Conservation (phyloP, 2,113 vertebrate species). For the Elephas maximus region DNA sequence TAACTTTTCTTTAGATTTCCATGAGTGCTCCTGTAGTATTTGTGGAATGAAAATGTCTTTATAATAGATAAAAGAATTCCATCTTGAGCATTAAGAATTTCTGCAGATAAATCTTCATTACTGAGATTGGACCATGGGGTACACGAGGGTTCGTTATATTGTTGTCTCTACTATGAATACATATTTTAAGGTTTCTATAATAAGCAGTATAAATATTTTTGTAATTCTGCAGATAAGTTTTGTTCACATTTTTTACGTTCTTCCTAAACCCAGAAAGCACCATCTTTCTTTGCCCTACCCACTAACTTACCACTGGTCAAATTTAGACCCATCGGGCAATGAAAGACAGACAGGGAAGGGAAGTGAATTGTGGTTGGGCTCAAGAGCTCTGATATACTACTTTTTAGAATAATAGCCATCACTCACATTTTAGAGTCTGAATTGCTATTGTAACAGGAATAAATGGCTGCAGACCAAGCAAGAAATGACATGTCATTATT, state of each 20-base stretch:
- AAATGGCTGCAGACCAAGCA: background rate
- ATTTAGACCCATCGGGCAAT: background rate
- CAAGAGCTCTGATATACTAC: background rate
- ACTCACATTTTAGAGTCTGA: background rate
- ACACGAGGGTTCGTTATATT: background rate
- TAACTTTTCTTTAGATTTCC: conserved; percentile 43
- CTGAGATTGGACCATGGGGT: background rate
- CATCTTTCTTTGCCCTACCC: background rate
- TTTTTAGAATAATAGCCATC: background rate
- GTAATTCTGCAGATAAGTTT: background rate
- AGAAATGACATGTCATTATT: background rate
- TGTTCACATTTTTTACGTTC: conserved; percentile 18
- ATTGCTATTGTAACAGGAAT: background rate
- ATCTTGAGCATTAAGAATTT: conserved; percentile 50
- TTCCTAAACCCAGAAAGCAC: background rate
- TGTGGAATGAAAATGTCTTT: background rate
- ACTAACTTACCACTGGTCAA: background rate
- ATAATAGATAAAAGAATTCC: background rate
- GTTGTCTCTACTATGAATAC: background rate
- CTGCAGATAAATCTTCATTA: conserved; percentile 45
- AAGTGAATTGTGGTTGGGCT: background rate
- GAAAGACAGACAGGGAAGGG: background rate
- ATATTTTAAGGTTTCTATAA: conserved; percentile 7
- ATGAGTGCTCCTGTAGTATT: conserved; percentile 12
- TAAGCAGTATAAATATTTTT: conserved; percentile 33